A percentile compares a stretch with the other conserved stretches of the same genome.
Evolutionary conservation across 1,140 invertebrate species (phyloP).

Genomic region (Paralvinella palmiformis): DNA sequence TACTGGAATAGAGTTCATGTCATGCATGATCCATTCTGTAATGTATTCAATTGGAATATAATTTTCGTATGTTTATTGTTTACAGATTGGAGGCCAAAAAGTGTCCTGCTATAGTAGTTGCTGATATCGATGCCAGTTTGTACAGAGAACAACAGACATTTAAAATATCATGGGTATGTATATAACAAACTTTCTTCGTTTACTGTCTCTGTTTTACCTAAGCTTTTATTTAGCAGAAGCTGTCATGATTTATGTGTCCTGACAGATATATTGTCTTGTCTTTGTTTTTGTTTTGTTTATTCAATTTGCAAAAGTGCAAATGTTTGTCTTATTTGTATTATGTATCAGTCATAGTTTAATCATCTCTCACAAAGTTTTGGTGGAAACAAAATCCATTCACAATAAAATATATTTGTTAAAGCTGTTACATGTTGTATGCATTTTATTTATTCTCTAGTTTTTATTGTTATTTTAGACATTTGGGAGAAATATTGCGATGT

Average conservation of each 20-base stretch:
- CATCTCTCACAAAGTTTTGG: too few species aligned
- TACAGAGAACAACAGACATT: conserved; percentile 48
- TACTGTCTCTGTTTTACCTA: background rate
- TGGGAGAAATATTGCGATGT: too few species aligned
- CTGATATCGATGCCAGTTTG: conserved; percentile 48
- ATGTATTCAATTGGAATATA: background rate
- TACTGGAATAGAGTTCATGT: background rate
- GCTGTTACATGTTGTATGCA: too few species aligned
- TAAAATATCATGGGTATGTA: conserved; percentile 36
- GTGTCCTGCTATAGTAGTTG: conserved; percentile 55
- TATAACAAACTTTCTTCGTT: background rate
- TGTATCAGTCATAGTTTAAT: too few species aligned
- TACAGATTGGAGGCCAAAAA: conserved; percentile 54
- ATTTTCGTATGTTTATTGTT: conserved; percentile 4
- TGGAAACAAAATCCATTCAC: too few species aligned
- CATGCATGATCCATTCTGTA: background rate
- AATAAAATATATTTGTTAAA: too few species aligned
- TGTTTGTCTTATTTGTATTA: background rate
- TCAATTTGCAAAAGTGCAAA: background rate
- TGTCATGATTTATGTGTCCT: background rate
- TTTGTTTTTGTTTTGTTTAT: background rate
- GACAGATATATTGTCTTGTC: background rate
- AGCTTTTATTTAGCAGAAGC: background rate
- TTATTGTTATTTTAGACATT: too few species aligned
- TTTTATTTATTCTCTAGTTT: too few species aligned